Evolutionary conservation across 2,888 invertebrate genomes (phyloP), one percentile per base, ranked within the genome.

Genomic region (Cheilosia vulpina): DNA sequence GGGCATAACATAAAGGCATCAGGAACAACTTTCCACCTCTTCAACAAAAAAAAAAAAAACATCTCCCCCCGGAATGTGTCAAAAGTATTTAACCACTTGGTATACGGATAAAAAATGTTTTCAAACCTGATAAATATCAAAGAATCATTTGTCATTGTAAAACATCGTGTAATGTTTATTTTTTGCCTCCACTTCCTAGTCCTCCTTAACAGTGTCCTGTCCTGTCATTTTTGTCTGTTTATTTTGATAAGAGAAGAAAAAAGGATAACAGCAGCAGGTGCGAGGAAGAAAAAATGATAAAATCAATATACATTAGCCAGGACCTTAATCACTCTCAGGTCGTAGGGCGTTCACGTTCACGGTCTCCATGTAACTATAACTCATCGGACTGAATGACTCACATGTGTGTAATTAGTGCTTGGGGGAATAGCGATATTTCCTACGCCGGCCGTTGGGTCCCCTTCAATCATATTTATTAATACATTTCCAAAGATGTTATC

Each of bases 1-100:
- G 71, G 77, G 41, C 60, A 72, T 72, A 65, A 58, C 65, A 76
- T 66, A 72, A 71, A 71, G 76, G 52, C 77, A 71, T 71, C 76
- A 81, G 53, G 60, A 45, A 69, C 41, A 21, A 45, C n/a, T 13
- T 24, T 1, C 52, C 43, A 68, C 45, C 50, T 45, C 50, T 45
- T n/a, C 66, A 31, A 17, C 60, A 27, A 21, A 27, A 11, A 58
- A 73, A 34, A 2, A 11, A 34, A 45, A 7, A 27, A 7, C 6
- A 45, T 11, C 11, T 17, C 21, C 45, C 41, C 45, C 52, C 19
- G 52, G 5, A 66, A 72, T 47, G 53, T 77, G 82, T 82, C 82
- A 83, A 83, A 83, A 83, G 79, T 83, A 83, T 83, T 83, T 83
- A 83, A 83, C 79, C 72, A 79, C 79, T 78, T 79, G 73, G 78